A percentile compares a stretch with the other conserved stretches of the same genome.
Conservation (phyloP, 1,140 invertebrate genomes). For the Drosophila auraria region DNA sequence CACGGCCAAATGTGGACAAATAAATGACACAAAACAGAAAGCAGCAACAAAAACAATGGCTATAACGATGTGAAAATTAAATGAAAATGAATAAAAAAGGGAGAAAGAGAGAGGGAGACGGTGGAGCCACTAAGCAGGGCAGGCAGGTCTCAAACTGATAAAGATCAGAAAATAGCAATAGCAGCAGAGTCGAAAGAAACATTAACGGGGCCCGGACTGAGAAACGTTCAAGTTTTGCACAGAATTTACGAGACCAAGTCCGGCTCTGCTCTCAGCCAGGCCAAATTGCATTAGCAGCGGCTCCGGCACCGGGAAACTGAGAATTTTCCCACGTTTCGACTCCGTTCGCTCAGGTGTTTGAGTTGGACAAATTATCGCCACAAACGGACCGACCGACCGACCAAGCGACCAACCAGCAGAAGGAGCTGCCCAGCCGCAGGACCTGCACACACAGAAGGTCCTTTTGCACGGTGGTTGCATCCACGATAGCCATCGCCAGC, state of each 20-base stretch:
- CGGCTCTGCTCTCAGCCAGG: conserved; percentile 2
- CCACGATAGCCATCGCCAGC: conserved; percentile 64
- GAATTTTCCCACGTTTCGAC: conserved; percentile 76
- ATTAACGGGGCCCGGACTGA: conserved; percentile 44
- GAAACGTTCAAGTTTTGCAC: conserved; percentile 72
- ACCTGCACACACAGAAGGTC: conserved; percentile 50
- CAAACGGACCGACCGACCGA: conserved; percentile 12
- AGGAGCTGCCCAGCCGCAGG: conserved; percentile 13
- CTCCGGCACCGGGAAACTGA: conserved; percentile 38
- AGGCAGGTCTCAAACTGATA: conserved; percentile 62
- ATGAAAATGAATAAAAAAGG: conserved; percentile 67
- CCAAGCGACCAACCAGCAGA: conserved; percentile 1
- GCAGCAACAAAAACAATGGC: conserved; percentile 55
- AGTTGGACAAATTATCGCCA: conserved; percentile 42
- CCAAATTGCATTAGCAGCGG: conserved; percentile 11
- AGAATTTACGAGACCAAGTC: conserved; percentile 68
- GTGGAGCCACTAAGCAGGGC: conserved; percentile 56
- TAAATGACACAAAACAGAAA: conserved; percentile 69
- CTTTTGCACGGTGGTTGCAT: conserved; percentile 68
- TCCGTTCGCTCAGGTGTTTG: conserved; percentile 32
- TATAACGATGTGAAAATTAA: conserved; percentile 82
- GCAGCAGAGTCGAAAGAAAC: conserved; percentile 30
- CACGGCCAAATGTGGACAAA: conserved; percentile 72
- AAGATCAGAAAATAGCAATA: conserved; percentile 60
- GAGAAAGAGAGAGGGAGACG: conserved; percentile 1